These are phyloP conservation scores for Drosophila silvestris DNA, from an alignment of 2,888 invertebrate genomes.

Conservation along the genomic window DNA sequence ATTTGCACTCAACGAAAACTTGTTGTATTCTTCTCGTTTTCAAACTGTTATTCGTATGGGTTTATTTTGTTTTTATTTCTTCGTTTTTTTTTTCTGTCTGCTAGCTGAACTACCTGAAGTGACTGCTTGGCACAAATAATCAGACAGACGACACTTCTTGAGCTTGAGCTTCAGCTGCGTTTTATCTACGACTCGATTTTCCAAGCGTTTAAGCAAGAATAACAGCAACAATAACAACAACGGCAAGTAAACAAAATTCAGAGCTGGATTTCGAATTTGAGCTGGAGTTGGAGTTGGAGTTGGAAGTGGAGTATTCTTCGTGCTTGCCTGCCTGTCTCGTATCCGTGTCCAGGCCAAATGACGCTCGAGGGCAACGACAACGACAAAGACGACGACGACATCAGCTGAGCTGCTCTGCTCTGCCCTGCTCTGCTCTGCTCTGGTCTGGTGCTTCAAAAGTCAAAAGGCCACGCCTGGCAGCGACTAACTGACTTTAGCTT, in stretches of 20 bases:
- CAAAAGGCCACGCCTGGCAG: slow-evolving; percentile 75
- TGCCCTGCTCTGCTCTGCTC: neutral
- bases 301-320: neutral
- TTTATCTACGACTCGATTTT: slow-evolving; percentile 77
- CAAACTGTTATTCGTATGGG: neutral
- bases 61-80: neutral
- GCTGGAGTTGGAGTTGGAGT: neutral
- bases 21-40: neutral
- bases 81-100: slow-evolving; percentile 12
- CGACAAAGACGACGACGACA: slow-evolving; percentile 45
- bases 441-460: slow-evolving; percentile 57
- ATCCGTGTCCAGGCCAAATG: slow-evolving; percentile 61
- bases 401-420: slow-evolving; percentile 11
- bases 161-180: slow-evolving; percentile 61
- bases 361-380: slow-evolving; percentile 75
- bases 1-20: slow-evolving; percentile 10
- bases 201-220: slow-evolving; percentile 70
- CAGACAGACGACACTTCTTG: slow-evolving; percentile 61
- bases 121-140: slow-evolving; percentile 49
- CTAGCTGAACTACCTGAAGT: slow-evolving; percentile 42
- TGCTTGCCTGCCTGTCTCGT: slow-evolving; percentile 7
- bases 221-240: slow-evolving; percentile 44
- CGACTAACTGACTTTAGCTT: slow-evolving; percentile 75
- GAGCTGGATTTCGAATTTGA: slow-evolving; percentile 5
- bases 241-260: slow-evolving; percentile 65